These are phyloP conservation scores for Paraescarpia echinospica DNA, from an alignment of 1,140 invertebrate genomes.

Conservation along the genomic window DNA sequence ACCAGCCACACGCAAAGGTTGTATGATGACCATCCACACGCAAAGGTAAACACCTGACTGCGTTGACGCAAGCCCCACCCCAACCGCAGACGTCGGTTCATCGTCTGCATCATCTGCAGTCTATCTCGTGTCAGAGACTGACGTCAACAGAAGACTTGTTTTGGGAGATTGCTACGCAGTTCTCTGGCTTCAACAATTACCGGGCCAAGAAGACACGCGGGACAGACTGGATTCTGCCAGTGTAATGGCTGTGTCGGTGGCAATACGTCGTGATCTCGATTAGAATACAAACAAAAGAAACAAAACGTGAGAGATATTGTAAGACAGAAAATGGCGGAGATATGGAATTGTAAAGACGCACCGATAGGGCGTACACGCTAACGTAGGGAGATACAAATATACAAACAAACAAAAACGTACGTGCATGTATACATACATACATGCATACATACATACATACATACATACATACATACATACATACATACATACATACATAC, in stretches of 20 bases:
- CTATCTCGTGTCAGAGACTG: neutral
- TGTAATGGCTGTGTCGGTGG: neutral
- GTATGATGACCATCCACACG: neutral
- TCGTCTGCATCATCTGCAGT: neutral
- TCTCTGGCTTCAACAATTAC: neutral
- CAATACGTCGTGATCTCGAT: neutral
- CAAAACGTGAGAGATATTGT: neutral
- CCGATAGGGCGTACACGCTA: neutral
- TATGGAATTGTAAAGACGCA: neutral
- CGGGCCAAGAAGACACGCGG: neutral
- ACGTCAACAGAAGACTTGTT: neutral
- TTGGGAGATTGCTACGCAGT: neutral
- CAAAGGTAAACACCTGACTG: neutral
- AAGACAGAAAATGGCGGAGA: neutral
- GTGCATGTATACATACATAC: conserved; percentile 6
- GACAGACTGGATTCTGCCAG: neutral
- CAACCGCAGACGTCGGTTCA: too few relatives aligned
- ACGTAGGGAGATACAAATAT: neutral
- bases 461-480: conserved; percentile 18
- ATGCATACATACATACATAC: conserved; percentile 14
- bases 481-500: conserved; percentile 20
- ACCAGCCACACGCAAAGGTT: neutral
- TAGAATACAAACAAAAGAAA: neutral
- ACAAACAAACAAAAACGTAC: neutral
- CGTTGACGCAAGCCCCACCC: too few relatives aligned